phyloP scores from a whole-genome alignment of 2,888 invertebrate species.

The Plutella xylostella region DNA sequence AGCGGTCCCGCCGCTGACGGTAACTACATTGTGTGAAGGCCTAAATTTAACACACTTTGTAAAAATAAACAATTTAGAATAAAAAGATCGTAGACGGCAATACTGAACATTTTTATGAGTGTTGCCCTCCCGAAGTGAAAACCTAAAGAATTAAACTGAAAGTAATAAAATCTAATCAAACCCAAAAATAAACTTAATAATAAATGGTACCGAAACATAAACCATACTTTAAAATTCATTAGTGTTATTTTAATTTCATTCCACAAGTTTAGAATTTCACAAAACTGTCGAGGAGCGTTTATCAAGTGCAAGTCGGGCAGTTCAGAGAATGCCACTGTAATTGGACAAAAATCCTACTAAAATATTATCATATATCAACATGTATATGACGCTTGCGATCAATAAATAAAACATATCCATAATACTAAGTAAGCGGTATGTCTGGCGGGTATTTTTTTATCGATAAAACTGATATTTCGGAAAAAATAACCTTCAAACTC shows the following conservation, averaged over 20 bases:
- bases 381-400: conserved; percentile 5
- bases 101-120: no score
- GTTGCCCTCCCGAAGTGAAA: neutral
- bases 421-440: conserved; percentile 13
- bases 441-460: conserved; percentile 23
- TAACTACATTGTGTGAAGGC: no score
- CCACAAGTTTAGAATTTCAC: conserved; percentile 23
- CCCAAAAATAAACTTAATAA: conserved; percentile 39
- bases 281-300: conserved; percentile 12
- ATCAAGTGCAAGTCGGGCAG: conserved; percentile 1
- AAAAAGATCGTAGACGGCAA: no score
- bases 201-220: conserved; percentile 33
- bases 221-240: conserved; percentile 41
- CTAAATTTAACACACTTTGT: no score
- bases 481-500: conserved; percentile 6
- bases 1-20: no score
- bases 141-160: conserved; percentile 22
- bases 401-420: conserved; percentile 12
- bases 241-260: conserved; percentile 30
- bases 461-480: no score
- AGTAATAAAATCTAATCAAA: conserved; percentile 34
- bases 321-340: neutral
- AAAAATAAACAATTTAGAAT: no score
- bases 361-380: conserved; percentile 10
- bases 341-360: neutral